These are phyloP conservation scores for Chaunax sp. DNA, from an alignment of 2,797 vertebrate genomes.

Conservation along the genomic window DNA sequence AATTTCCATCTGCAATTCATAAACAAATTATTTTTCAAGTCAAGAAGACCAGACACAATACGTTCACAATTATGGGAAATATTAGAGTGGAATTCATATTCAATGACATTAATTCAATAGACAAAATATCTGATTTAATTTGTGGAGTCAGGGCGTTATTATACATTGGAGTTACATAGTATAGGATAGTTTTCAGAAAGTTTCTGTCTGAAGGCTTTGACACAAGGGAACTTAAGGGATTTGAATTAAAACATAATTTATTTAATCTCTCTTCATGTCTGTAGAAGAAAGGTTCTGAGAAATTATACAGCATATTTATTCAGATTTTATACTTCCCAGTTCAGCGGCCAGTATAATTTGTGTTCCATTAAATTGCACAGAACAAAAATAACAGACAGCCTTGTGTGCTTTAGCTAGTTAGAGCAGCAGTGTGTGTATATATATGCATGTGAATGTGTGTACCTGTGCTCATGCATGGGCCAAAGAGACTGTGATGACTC, in stretches of 20 bases:
- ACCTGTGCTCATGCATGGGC: constrained; percentile 10
- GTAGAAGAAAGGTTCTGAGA: not conserved
- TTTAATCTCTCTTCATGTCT: too few species aligned
- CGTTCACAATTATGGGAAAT: too few species aligned
- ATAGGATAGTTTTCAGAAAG: too few species aligned
- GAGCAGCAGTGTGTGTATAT: not conserved
- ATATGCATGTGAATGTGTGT: not conserved
- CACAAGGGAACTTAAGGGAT: constrained; percentile 17
- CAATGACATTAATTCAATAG: too few species aligned
- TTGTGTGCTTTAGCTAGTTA: constrained; percentile 8
- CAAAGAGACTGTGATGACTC: constrained; percentile 17
- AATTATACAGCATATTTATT: constrained; percentile 16
- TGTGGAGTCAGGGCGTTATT: too few species aligned
- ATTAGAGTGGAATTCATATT: too few species aligned
- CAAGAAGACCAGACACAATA: constrained; percentile 3
- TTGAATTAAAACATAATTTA: constrained; percentile 33
- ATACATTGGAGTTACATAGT: too few species aligned
- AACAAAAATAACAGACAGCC: constrained; percentile 38
- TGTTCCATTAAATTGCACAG: constrained; percentile 19
- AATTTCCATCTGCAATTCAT: too few species aligned
- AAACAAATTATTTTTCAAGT: not conserved
- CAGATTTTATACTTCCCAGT: constrained; percentile 8
- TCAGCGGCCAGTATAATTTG: not conserved
- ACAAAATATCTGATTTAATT: too few species aligned
- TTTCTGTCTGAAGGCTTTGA: too few species aligned